phyloP scores from a whole-genome alignment of 2,888 invertebrate genomes.

The Orchesella flavescens region DNA sequence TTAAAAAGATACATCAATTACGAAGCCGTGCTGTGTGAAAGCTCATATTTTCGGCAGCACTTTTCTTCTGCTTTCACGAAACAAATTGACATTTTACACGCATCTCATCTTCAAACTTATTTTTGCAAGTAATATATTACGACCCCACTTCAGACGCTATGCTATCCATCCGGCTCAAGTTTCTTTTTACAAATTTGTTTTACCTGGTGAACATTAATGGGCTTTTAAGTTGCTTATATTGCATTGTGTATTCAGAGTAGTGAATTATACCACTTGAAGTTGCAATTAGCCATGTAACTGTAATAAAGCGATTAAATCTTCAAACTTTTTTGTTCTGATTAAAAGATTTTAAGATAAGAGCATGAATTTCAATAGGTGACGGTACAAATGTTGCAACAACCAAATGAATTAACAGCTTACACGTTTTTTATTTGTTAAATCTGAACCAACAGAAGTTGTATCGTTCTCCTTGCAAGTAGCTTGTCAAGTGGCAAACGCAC shows the following conservation, averaged over 20 bases:
- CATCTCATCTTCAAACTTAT: slow-evolving; percentile 10
- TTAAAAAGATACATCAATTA: too few relatives aligned
- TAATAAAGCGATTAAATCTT: slow-evolving; percentile 44
- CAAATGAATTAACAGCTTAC: background rate
- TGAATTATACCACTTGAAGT: too few relatives aligned
- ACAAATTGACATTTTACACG: slow-evolving; percentile 57
- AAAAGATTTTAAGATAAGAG: slow-evolving; percentile 24
- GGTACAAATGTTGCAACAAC: background rate
- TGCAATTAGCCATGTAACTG: slow-evolving; percentile 28
- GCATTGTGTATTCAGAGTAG: too few relatives aligned
- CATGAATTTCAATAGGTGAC: background rate
- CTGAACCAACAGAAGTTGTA: too few relatives aligned
- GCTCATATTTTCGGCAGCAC: slow-evolving; percentile 23
- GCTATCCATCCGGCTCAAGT: too few relatives aligned
- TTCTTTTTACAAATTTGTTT: too few relatives aligned
- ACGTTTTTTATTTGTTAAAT: too few relatives aligned
- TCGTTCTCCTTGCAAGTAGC: background rate
- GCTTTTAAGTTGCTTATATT: too few relatives aligned
- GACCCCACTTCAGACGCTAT: too few relatives aligned
- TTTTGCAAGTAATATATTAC: background rate
- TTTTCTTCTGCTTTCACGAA: slow-evolving; percentile 17
- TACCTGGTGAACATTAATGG: background rate
- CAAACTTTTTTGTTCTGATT: slow-evolving; percentile 20
- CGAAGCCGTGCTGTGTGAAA: slow-evolving; percentile 2
- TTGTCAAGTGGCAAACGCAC: slow-evolving; percentile 30